Evolutionary conservation across 92 coral and sea anemone genomes (phyloP), one percentile per base, ranked within the genome.

Genomic region (Pocillopora meandrina): DNA sequence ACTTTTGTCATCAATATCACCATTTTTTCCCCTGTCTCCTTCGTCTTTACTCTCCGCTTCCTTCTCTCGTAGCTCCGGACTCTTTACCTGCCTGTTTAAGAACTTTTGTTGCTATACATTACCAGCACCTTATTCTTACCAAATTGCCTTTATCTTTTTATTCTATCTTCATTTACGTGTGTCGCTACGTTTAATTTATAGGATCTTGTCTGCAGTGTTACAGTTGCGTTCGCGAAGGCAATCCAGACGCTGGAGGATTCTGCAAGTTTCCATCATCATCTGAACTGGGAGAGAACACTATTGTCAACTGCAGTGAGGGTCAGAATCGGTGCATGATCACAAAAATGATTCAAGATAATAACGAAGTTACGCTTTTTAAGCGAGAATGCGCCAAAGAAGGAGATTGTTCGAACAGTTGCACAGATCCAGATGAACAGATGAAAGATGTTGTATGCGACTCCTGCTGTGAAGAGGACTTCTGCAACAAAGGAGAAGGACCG

Each of bases 391-490:
- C 34, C 3, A 20, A 16, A 3, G 26, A 65, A 1, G 56, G 56
- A 55, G 23, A 9, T 23, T 82, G 86, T 49, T 10, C 9, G 31
- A 13, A 74, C 49, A 61, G 14, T 0, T 82, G 86, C 56, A 10
- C 64, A 7, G 15, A n/a, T 1, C 77, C 79, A 16, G 72, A 72
- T 55, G 10, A 26, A 26, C 31, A 26, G 31, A 26, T 26, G 31
- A 26, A 26, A 26, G 31, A 26, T 26, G 72, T 49, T 61, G 12
- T 82, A 7, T 82, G 86, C 57, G 20, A 16, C 8, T 72, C 80
- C 0, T 82, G 86, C 62, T 82, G 86, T 64, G 72, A 82, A 9
- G 64, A 82, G 49, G 63, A 72, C 69, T 19, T 82, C n/a, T 82
- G 86, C 33, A 82, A 82, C 66, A 82, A 47, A 55, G 86, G 86